Conservation (phyloP, 2,797 vertebrate genomes). For the Dendrocincla tyrannina region DNA sequence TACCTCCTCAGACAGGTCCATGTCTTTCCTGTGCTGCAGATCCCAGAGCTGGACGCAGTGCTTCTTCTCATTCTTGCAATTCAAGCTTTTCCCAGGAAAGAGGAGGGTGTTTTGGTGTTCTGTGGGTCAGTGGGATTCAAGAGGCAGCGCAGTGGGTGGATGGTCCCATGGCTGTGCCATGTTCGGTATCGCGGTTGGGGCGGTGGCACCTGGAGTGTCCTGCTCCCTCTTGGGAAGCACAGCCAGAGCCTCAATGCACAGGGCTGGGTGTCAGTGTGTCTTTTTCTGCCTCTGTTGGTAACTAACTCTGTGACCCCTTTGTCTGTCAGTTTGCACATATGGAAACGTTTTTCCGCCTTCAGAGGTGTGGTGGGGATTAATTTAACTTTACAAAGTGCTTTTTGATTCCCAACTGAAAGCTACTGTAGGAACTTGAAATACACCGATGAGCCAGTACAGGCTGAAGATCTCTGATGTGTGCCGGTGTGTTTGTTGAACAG, state of each 20-base stretch:
- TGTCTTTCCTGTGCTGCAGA: background rate
- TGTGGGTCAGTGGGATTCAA: background rate
- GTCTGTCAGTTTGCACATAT: background rate
- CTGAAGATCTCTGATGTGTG: background rate
- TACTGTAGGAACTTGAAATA: background rate
- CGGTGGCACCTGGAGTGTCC: accelerated
- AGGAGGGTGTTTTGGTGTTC: background rate
- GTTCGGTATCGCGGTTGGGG: accelerated
- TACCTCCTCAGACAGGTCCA: background rate
- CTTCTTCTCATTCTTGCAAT: background rate
- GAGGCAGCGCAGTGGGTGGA: background rate
- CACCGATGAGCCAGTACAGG: background rate
- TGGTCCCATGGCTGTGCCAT: background rate
- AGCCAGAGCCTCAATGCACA: accelerated
- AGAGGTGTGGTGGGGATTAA: slow-evolving; percentile 24
- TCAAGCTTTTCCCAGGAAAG: background rate
- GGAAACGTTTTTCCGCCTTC: slow-evolving; percentile 37
- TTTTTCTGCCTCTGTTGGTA: background rate
- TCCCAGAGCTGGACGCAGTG: accelerated
- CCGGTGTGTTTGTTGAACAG: background rate
- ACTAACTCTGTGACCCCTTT: background rate
- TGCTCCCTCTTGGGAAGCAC: accelerated
- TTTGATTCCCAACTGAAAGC: slow-evolving; percentile 39
- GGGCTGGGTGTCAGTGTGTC: background rate
- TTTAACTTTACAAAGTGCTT: slow-evolving; percentile 33